These are phyloP conservation scores for Myotis yumanensis DNA, from an alignment of 2,113 vertebrate genomes.

Conservation along the genomic window DNA sequence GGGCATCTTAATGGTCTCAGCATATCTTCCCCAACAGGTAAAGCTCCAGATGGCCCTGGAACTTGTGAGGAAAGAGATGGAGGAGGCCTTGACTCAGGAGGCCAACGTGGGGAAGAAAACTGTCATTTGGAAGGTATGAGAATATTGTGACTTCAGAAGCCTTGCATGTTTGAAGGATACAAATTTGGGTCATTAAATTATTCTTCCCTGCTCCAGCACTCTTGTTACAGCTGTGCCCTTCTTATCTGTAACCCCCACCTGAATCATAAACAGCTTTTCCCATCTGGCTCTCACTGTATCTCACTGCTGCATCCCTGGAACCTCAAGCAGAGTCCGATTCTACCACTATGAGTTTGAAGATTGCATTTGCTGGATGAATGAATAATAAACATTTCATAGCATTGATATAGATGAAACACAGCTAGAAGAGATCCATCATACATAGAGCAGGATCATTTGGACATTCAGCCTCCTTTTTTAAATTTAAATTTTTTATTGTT, in stretches of 20 bases:
- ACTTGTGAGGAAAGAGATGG: slow-evolving; percentile 48
- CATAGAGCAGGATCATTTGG: neutral
- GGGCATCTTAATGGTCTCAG: neutral
- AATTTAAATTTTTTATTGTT: neutral
- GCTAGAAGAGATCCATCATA: neutral
- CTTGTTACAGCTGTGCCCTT: neutral
- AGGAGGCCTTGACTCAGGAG: slow-evolving; percentile 62
- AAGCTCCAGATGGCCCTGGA: slow-evolving; percentile 59
- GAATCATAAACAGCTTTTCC: neutral
- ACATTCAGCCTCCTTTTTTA: neutral
- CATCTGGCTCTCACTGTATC: too few relatives aligned
- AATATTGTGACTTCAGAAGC: neutral
- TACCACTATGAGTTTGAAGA: neutral
- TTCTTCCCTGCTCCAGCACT: neutral
- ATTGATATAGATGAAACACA: neutral
- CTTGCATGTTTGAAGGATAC: neutral
- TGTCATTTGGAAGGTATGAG: slow-evolving; percentile 71
- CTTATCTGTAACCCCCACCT: neutral
- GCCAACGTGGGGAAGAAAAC: slow-evolving; percentile 60
- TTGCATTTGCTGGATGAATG: neutral
- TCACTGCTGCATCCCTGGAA: neutral
- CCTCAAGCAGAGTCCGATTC: neutral
- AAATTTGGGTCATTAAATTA: neutral
- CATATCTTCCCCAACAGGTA: slow-evolving; percentile 47
- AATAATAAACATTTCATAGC: neutral